A percentile compares a stretch with the other conserved stretches of the same genome.
Evolutionary conservation across 2,113 vertebrate genomes (phyloP).

Genomic region (Meriones unguiculatus): DNA sequence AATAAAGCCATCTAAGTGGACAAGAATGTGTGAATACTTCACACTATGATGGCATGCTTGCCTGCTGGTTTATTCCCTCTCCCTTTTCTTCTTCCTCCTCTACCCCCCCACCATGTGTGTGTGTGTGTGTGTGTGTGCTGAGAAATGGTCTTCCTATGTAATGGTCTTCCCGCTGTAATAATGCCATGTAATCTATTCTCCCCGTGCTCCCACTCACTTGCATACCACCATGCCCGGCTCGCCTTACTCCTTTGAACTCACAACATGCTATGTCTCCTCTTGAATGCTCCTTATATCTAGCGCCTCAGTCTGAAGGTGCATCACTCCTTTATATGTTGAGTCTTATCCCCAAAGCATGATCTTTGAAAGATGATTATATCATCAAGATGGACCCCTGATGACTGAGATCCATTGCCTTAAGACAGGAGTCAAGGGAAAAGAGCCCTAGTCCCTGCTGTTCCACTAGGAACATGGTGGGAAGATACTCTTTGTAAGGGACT

Average conservation of each 20-base stretch:
- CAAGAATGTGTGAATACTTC: not conserved
- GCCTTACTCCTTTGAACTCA: not conserved
- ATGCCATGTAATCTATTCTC: not conserved
- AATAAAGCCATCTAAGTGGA: not conserved
- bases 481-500: not conserved
- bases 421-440: not conserved
- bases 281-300: not conserved
- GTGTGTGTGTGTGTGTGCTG: not conserved
- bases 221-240: not conserved
- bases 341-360: not conserved
- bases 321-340: not conserved
- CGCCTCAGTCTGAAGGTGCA: not conserved
- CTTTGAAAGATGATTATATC: not conserved
- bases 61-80: not conserved
- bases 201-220: not conserved
- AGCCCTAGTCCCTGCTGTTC: not conserved
- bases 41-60: not conserved
- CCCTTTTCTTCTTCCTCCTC: not conserved
- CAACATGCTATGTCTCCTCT: not conserved
- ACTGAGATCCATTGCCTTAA: not conserved
- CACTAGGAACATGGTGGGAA: not conserved
- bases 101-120: not conserved
- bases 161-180: not conserved
- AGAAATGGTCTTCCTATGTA: not conserved
- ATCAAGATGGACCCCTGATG: not conserved